phyloP scores from a whole-genome alignment of 2,113 vertebrate species.

The Phyllostomus discolor region DNA sequence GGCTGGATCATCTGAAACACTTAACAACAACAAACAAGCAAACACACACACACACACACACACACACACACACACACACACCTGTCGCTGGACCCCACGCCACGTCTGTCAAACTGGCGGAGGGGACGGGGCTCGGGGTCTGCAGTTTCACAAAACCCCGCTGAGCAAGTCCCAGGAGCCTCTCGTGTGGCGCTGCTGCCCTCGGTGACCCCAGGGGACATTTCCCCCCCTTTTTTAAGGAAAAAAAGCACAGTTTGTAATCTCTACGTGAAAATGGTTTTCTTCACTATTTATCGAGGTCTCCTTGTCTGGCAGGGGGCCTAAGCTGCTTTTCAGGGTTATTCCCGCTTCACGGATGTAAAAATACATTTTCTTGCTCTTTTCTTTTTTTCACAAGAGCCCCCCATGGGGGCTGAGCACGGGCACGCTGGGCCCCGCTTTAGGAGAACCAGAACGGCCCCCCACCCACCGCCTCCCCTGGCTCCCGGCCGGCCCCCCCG shows the following conservation, averaged over 20 bases:
- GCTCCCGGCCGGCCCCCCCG: conserved; percentile 31
- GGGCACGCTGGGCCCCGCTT: conserved; percentile 59
- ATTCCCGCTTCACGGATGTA: not conserved
- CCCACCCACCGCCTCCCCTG: conserved; percentile 51
- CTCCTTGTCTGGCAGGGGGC: not conserved
- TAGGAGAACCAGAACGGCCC: conserved; percentile 69
- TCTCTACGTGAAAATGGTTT: too few species aligned
- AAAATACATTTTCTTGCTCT: not conserved
- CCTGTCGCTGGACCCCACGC: not conserved
- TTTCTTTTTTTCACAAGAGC: not conserved
- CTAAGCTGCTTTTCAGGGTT: not conserved
- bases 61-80: too few species aligned
- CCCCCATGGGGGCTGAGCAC: conserved; percentile 53
- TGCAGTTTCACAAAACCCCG: not conserved
- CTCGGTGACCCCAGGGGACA: not conserved
- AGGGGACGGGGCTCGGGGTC: not conserved
- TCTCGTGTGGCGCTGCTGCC: accelerated
- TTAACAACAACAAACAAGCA: not conserved
- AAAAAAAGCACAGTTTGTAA: not conserved
- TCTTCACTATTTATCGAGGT: not conserved
- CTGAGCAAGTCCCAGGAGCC: not conserved
- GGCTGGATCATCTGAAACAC: not conserved
- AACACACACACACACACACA: too few species aligned
- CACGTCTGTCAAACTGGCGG: not conserved
- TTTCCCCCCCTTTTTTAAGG: too few species aligned